These are phyloP conservation scores for Pygoscelis antarcticus DNA, from an alignment of 2,113 vertebrate species.

Conservation along the genomic window DNA sequence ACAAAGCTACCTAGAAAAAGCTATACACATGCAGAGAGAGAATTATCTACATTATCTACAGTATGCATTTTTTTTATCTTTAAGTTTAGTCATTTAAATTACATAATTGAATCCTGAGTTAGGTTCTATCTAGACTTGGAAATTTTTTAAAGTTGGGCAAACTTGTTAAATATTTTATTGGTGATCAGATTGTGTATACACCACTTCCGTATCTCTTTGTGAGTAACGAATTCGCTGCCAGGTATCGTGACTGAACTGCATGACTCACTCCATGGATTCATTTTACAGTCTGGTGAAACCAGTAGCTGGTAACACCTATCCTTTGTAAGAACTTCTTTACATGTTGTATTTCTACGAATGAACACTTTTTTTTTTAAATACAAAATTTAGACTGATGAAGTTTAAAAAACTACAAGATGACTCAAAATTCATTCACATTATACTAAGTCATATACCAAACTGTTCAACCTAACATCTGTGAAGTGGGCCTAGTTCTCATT, in stretches of 20 bases:
- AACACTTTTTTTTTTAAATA: background rate
- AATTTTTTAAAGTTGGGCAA: background rate
- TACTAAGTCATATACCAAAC: background rate
- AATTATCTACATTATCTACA: background rate
- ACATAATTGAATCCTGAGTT: background rate
- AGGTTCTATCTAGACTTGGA: slow-evolving; percentile 1
- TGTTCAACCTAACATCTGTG: background rate
- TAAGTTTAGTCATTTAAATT: slow-evolving; percentile 26
- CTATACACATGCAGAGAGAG: background rate
- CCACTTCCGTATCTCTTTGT: slow-evolving; percentile 29
- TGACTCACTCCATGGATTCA: slow-evolving; percentile 20
- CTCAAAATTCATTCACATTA: background rate
- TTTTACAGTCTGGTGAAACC: slow-evolving; percentile 25
- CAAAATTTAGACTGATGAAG: background rate
- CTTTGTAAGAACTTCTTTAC: slow-evolving; percentile 14
- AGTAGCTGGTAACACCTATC: slow-evolving; percentile 18
- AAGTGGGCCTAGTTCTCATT: background rate
- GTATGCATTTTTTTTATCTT: background rate
- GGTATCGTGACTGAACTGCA: background rate
- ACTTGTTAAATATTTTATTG: slow-evolving; percentile 38
- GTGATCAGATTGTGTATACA: background rate
- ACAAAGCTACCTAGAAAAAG: background rate
- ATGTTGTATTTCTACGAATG: background rate
- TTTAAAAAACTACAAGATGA: background rate
- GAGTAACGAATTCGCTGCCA: background rate